Base-by-base conservation (phyloP, 2,888 invertebrate genomes). In the Steinernema scapterisci region DNA sequence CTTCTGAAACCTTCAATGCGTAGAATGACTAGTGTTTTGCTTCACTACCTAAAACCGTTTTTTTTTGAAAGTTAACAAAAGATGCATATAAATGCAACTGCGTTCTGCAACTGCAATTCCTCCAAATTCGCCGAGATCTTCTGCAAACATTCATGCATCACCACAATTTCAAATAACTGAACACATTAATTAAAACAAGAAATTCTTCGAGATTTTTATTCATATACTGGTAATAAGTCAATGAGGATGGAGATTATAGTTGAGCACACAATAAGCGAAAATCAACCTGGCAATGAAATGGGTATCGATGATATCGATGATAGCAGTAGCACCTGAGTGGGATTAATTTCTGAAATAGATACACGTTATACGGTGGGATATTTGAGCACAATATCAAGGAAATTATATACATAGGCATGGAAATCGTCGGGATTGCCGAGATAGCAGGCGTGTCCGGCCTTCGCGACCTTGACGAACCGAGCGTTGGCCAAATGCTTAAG, bases 371-470 rank as follows among this genome's bases (percentile, higher is more conserved):
- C 23, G 21, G 25, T 54, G 21, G 63, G 72, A 63, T 79, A 78
- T 27, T 78, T 78, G 21, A 78, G 48, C 19, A 72, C 70, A 45
- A 75, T 51, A 52, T 63, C 63, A 27, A 63, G 16, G 38, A 63
- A 63, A n/a, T 63, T 63, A 38, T 63, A 63, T 38, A 63, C 63
- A 31, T 63, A 63, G 2, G 70, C 71, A 31, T 78, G 76, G 52
- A 78, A 77, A 46, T 51, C 70, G 7, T 43, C 27, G 9, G 78
- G 78, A 72, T 78, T 51, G 19, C 79, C 73, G 6, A 51, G 44
- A 43, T 78, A 79, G 72, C 79, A 78, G 27, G 76, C 54, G 70
- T 78, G 79, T 23, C 72, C 75, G 11, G 73, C 79, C 19, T 52
- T 31, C 2, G 76, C 56, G n/a, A 78, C 75, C 7, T 73, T 74